Evolutionary conservation across 2,888 invertebrate genomes (phyloP).

Genomic region (Polyploca ridens): DNA sequence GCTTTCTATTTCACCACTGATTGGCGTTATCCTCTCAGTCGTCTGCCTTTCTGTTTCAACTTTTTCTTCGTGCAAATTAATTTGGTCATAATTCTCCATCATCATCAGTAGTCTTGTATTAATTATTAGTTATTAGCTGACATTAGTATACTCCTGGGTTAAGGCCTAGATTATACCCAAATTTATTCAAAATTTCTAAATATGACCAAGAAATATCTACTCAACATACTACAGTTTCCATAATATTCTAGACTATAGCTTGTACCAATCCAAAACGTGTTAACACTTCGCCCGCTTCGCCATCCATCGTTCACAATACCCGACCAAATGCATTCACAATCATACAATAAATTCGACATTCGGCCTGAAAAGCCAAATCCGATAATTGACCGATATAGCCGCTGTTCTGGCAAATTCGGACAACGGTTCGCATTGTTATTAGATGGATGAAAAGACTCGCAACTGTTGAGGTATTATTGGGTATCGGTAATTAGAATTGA

Average conservation of each 20-base stretch:
- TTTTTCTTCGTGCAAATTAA: too few species aligned
- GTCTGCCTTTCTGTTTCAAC: too few species aligned
- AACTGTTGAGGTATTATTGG: not conserved
- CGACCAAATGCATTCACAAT: not conserved
- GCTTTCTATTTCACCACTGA: too few species aligned
- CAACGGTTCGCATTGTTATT: not conserved
- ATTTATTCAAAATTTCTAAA: too few species aligned
- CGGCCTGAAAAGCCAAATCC: constrained; percentile 1
- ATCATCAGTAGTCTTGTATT: too few species aligned
- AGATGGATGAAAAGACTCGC: not conserved
- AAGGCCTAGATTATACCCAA: too few species aligned
- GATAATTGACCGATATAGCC: constrained; percentile 8
- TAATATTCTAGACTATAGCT: not conserved
- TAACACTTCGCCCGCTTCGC: constrained; percentile 1
- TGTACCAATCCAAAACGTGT: not conserved
- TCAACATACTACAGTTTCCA: too few species aligned
- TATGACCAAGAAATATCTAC: too few species aligned
- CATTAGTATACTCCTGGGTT: too few species aligned
- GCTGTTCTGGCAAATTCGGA: not conserved
- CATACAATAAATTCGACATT: constrained; percentile 8
- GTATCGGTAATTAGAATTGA: not conserved
- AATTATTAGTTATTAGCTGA: too few species aligned
- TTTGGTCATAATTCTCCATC: too few species aligned
- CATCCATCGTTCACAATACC: not conserved
- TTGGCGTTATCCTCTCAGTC: too few species aligned